Base-by-base conservation (phyloP, 2,113 vertebrate genomes). In the Pygoscelis antarcticus region DNA sequence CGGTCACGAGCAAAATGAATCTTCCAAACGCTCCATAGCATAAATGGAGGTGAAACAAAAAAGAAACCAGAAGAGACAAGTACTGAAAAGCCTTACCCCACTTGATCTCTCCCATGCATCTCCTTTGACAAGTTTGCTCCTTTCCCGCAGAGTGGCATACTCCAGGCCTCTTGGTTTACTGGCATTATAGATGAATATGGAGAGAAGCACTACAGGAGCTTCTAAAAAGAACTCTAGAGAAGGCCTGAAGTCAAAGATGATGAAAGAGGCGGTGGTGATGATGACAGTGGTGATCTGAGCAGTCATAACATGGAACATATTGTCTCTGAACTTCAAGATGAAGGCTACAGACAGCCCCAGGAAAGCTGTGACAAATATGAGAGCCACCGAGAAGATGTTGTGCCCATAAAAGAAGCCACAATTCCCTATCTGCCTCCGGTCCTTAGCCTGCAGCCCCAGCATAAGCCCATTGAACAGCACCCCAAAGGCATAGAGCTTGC, bases 291-390 rank as follows among this genome's bases (percentile, higher is more conserved):
- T 99, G 96, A 99, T 98, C 96, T 99, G 99, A 47, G 98, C 99
- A 40, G 99, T 99, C 97, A 99, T 98, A 83, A 99, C 99, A 21
- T 99, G 99, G 97, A 99, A 99, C 99, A 99, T 99, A 97, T 99
- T 99, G 98, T 99, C 99, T 94, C 99, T 97, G 97, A 99, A 99
- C 93, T 99, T 99, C 91, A 99, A 97, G 96, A 99, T 99, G 98
- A 99, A 99, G 95, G 99, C 99, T 95, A 99, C 99, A 0, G 99
- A 99, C 57, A 99, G 98, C 83, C 99, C 99, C 70, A 99, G 98
- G 54, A 99, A 98, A 18, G 99, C 99, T 96, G 99, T 99, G 94
- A 99, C 98, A 96, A 99, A 98, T 97, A 99, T 99, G 70, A 99
- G 98, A 22, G 97, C 97, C 68, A 99, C 94, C 0, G 99, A 99